Evolutionary conservation across 1,140 invertebrate genomes (phyloP), one percentile per base, ranked within the genome.

Genomic region (Ptiloglossa arizonensis): DNA sequence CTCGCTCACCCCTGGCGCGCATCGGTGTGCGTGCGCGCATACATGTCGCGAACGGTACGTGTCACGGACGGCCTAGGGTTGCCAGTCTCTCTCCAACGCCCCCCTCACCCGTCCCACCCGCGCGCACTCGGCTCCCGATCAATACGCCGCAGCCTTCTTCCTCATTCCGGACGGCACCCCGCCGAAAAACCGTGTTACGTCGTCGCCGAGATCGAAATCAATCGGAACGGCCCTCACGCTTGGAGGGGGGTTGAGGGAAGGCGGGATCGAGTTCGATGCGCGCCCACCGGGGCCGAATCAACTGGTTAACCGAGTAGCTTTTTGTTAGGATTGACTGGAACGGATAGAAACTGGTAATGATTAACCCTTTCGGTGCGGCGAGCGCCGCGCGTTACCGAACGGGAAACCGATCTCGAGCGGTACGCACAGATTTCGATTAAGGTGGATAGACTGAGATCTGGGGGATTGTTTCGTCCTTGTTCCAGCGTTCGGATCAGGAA

Each of bases 131-230:
- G 57, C 72, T 57, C 35, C 24, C 78, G 83, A 84, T 85, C 82
- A 85, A 85, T 85, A 85, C 66, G 48, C 35, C 41, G 46, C 57
- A 22, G 38, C 29, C 64, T 85, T 80, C 68, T 85, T 77, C 76
- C 76, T 85, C 84, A 44, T 76, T 85, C 82, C 72, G 62, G 32
- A 66, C 69, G 46, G 27, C 76, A 48, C 29, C 54, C 67, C 48
- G 35, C 54, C 67, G 22, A 46, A 54, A 41, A 76, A 73, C n/a
- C 27, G 48, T 17, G 44, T 52, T 48, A 41, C 60, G 38, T 27
- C 22, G 32, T 0, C n/a, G 50, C 9, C 24, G 5, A 1, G 74
- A 83, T 82, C 68, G 35, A 82, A 68, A 83, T 83, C 80, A 62
- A 83, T 82, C 22, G 27, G 52, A n/a, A 29, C 2, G 13, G 19